phyloP scores from a whole-genome alignment of 2,113 vertebrate species.

The Thunnus thynnus region DNA sequence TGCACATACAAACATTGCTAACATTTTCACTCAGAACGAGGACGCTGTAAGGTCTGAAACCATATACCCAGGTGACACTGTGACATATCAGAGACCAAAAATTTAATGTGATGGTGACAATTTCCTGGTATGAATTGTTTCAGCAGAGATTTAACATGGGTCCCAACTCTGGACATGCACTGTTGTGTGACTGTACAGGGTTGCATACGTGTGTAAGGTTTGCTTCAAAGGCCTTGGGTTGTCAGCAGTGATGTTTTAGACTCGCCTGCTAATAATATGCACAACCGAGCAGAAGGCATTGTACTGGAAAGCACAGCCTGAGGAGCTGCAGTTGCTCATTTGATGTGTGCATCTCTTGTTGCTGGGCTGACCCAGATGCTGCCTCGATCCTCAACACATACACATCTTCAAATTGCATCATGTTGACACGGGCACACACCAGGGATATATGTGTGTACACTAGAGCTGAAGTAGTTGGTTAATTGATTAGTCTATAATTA shows the following conservation, averaged over 20 bases:
- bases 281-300: constrained; percentile 48
- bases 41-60: constrained; percentile 13
- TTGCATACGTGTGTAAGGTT: constrained; percentile 8
- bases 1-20: background rate
- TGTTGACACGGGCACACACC: constrained; percentile 22
- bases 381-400: constrained; percentile 33
- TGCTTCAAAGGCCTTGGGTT: constrained; percentile 9
- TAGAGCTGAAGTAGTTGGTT: background rate
- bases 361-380: constrained; percentile 56
- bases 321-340: constrained; percentile 54
- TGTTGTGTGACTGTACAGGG: background rate
- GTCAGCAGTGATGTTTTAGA: constrained; percentile 33
- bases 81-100: background rate
- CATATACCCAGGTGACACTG: background rate
- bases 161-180: background rate
- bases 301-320: constrained; percentile 42
- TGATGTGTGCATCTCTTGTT: constrained; percentile 38
- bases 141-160: background rate
- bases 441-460: background rate
- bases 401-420: constrained; percentile 27
- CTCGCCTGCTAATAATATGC: constrained; percentile 48
- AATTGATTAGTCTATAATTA: constrained; percentile 26
- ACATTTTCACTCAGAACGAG: background rate
- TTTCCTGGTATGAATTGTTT: background rate
- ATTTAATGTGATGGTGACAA: constrained; percentile 6